Base-by-base conservation (phyloP, 2,113 vertebrate species). In the Syngnathoides biaculeatus region DNA sequence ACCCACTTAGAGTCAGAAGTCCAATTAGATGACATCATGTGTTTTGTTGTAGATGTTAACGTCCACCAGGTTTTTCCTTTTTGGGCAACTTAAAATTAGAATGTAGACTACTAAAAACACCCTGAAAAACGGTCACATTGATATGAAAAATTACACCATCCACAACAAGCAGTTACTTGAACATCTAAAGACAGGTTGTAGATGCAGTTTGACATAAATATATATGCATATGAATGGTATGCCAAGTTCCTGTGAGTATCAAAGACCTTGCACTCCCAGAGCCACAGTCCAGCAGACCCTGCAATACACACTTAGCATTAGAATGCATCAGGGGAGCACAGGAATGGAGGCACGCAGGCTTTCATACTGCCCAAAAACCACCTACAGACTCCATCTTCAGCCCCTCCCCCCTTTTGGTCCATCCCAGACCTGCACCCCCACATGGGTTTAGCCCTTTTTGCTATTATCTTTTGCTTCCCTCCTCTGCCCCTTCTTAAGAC, bases 251-350 rank as follows among this genome's bases (percentile, higher is more conserved):
- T 71, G 81, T 74, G 83, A 47, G 83, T 80, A 87, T 90, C 86
- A 88, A 89, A 90, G 77, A 62, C 80, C 52, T 7, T 79, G 68
- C 79, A 78, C 82, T 86, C 83, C 74, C 78, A 69, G 74, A 87
- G 78, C 82, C 73, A 26, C 84, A 71, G 84, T 79, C 68, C 17
- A 76, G 87, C 17, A 75, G 87, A 79, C 86, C 83, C 79, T 57
- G 84, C 76, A 65, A 80, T 79, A 76, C 83, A 87, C 81, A 88
- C 84, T 90, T 89, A 87, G 87, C 89, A 90, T 90, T 78, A 88
- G 84, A 90, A 89, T 90, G 84, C 87, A 90, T 88, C 87, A 88
- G 87, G 87, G 67, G 52, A 26, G 84, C 62, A n/a, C 71, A 68
- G 72, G 71, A 74, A 87, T 68, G 84, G 81, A 85, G 81, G 78